Conservation (phyloP, 2,113 vertebrate species). For the Cacatua alba region DNA sequence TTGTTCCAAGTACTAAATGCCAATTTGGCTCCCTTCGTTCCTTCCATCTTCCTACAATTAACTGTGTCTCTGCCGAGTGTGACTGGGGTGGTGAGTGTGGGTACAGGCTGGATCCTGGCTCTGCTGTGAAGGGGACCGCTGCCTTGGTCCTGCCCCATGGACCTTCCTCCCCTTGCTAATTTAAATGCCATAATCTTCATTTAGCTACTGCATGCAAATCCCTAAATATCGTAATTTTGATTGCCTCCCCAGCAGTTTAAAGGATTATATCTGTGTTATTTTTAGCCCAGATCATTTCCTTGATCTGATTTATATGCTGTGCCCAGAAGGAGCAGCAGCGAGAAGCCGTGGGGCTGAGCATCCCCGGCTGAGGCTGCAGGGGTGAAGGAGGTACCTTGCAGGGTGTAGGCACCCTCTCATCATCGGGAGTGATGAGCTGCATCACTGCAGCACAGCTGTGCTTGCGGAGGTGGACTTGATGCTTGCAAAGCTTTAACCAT, state of each 20-base stretch:
- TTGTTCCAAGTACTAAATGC: conserved; percentile 35
- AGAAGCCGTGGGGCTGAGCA: neutral
- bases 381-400: neutral
- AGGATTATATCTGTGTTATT: conserved; percentile 57
- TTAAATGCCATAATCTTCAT: neutral
- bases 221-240: conserved; percentile 49
- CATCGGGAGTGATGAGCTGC: neutral
- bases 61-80: neutral
- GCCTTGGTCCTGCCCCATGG: neutral
- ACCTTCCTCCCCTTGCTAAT: neutral
- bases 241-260: conserved; percentile 51
- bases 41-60: neutral
- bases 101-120: neutral
- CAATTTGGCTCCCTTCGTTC: conserved; percentile 35
- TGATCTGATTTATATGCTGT: conserved; percentile 32
- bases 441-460: neutral
- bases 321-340: neutral
- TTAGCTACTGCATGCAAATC: conserved; percentile 55
- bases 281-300: conserved; percentile 56
- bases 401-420: accelerated
- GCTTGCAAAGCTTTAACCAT: neutral
- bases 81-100: neutral
- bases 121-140: neutral
- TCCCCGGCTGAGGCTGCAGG: neutral
- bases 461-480: neutral